Conservation (phyloP, 2,888 invertebrate species). For the Neoitamus cyanurus region DNA sequence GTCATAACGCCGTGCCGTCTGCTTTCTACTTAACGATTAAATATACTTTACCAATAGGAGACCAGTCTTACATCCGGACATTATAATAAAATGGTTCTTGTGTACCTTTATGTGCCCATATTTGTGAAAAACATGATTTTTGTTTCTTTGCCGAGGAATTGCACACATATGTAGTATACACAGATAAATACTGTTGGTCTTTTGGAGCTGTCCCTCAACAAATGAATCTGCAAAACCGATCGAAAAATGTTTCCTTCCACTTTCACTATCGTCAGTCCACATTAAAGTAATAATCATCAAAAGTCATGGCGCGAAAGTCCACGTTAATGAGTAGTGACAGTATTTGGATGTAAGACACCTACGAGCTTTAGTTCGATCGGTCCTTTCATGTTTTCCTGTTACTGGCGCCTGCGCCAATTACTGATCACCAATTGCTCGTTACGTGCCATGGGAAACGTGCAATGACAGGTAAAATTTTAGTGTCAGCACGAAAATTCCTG, state of each 20-base stretch:
- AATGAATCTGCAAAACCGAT: too few species aligned
- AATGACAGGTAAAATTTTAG: slow-evolving; percentile 24
- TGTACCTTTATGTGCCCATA: too few species aligned
- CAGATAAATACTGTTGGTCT: too few species aligned
- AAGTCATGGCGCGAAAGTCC: neutral
- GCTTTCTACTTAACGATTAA: too few species aligned
- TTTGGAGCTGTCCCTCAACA: too few species aligned
- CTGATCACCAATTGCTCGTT: neutral
- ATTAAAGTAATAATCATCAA: neutral
- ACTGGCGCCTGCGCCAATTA: neutral
- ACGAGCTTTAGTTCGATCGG: neutral
- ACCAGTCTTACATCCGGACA: too few species aligned
- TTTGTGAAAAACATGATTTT: too few species aligned
- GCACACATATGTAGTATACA: too few species aligned
- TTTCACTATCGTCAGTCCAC: neutral
- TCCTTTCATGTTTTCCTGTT: neutral
- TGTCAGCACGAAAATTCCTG: slow-evolving; percentile 8
- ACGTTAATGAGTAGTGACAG: neutral
- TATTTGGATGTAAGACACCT: neutral
- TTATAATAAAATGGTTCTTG: too few species aligned
- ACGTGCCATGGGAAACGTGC: neutral
- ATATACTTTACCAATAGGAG: too few species aligned
- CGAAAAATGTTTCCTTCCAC: neutral
- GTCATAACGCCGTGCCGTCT: too few species aligned
- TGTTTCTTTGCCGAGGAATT: too few species aligned